Evolutionary conservation across 2,888 invertebrate genomes (phyloP), one percentile per base, ranked within the genome.

Genomic region (Cephus spinipes): DNA sequence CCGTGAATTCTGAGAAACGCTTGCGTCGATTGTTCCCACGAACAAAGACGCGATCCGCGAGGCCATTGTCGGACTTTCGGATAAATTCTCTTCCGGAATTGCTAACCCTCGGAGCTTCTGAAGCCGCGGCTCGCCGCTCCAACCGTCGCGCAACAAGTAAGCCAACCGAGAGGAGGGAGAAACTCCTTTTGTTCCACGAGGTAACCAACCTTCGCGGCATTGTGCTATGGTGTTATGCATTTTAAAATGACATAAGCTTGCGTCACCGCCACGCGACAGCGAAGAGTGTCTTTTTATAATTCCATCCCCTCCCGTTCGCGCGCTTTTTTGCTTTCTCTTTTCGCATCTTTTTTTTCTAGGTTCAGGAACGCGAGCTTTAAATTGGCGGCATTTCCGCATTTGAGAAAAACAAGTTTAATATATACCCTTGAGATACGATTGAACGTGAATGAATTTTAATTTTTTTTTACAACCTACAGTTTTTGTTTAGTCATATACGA

Each of bases 11-110:
- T 80, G 79, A 82, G 83, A 80, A 79, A 75, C 78, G 80, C 80
- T 80, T 79, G 77, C 80, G 82, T 78, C 84, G 82, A 86, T 86
- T 86, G 86, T 86, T 83, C 82, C 11, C 76, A 32, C 69, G 77
- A 80, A 85, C 84, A 85, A 82, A 82, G 85, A 78, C 79, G 78
- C 81, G 75, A 73, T 76, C 77, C 79, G 77, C 78, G 77, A 73
- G 75, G 69, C 69, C 79, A 85, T 85, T 85, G 83, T 86, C 82
- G 77, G 77, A 73, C 80, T 82, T 83, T 81, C 75, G 81, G 81
- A 83, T 81, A 84, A 82, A 85, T 82, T 81, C 81, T 79, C 79
- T 82, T 77, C 81, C 75, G 75, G n/a, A n/a, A 32, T 30, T 31
- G 34, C 34, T 71, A 40, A 40, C 40, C 40, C 40, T 40, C 15